Evolutionary conservation across 1,140 invertebrate genomes (phyloP).

Genomic region (Archegozetes longisetosus): DNA sequence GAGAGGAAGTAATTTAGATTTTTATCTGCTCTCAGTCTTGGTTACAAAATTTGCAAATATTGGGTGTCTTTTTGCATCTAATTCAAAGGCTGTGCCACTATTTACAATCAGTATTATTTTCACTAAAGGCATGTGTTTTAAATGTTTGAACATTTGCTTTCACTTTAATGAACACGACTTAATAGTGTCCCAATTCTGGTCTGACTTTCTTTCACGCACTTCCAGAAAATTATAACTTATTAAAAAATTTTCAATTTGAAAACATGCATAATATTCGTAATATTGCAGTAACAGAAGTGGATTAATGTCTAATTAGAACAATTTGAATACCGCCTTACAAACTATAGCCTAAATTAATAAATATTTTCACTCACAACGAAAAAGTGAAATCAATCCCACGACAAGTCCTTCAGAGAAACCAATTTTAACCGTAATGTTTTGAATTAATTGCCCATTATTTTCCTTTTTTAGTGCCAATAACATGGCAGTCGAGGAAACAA

Average conservation of each 20-base stretch:
- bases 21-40: no score
- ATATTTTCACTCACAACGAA: no score
- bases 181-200: neutral
- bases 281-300: no score
- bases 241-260: no score
- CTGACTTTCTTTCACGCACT: no score
- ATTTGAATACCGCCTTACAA: neutral
- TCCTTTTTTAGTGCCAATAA: neutral
- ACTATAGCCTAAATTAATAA: neutral
- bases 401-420: neutral
- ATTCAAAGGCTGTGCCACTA: no score
- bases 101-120: no score
- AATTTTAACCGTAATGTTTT: neutral
- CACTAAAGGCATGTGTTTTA: neutral
- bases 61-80: no score
- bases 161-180: neutral
- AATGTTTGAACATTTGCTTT: neutral
- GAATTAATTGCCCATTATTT: neutral
- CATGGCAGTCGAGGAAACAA: neutral
- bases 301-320: neutral
- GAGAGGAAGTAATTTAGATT: no score
- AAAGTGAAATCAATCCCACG: neutral
- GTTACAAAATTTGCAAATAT: no score
- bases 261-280: no score
- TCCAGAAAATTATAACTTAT: no score